Evolutionary conservation across 2,113 vertebrate genomes (phyloP).

Genomic region (Chaetops frenatus): DNA sequence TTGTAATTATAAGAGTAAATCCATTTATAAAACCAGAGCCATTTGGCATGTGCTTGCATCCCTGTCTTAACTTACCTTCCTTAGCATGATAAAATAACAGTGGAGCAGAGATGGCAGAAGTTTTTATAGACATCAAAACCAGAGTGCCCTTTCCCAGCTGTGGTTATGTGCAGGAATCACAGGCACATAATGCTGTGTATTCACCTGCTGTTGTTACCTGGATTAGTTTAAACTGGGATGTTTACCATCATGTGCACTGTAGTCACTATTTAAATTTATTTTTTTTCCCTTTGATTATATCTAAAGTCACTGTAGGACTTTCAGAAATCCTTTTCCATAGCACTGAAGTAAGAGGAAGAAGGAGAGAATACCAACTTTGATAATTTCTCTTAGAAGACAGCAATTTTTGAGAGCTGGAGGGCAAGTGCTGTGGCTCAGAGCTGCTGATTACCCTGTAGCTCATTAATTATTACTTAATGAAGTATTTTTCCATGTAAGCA

Average conservation of each 20-base stretch:
- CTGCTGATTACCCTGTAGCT: background rate
- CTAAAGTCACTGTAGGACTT: background rate
- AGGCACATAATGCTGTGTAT: background rate
- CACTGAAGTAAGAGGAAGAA: background rate
- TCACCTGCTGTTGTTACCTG: background rate
- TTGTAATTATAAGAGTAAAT: background rate
- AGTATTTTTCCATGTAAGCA: background rate
- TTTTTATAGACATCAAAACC: background rate
- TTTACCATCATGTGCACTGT: accelerated
- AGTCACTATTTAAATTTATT: background rate
- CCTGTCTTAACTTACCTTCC: background rate
- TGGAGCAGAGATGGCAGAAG: background rate
- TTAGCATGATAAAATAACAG: background rate
- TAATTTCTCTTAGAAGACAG: background rate
- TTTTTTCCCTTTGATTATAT: background rate
- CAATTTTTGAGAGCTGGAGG: background rate
- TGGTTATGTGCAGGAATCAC: background rate
- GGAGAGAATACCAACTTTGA: background rate
- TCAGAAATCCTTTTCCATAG: background rate
- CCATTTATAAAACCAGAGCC: background rate
- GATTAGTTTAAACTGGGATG: background rate
- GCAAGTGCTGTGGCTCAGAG: background rate
- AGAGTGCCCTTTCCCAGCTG: background rate
- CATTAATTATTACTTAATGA: background rate
- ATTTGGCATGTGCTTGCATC: background rate